Conservation (phyloP, 1,140 invertebrate genomes). For the Argopecten irradians region DNA sequence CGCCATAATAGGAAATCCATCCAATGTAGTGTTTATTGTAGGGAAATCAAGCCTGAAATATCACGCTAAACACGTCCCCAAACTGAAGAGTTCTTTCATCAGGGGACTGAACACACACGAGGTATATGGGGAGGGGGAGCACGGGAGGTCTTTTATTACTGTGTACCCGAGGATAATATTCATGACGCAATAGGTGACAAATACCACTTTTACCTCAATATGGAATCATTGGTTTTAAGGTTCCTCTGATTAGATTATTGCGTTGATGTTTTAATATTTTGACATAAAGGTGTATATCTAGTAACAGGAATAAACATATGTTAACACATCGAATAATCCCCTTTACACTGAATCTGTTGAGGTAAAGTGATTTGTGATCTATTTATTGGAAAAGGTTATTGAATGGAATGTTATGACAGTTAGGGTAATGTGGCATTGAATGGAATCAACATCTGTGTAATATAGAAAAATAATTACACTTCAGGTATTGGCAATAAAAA, state of each 20-base stretch:
- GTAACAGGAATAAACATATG: not conserved
- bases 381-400: not conserved
- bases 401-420: not conserved
- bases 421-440: not conserved
- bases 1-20: slow-evolving; percentile 10
- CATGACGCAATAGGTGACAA: slow-evolving; percentile 15
- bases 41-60: slow-evolving; percentile 4
- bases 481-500: slow-evolving; percentile 11
- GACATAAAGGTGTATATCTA: not conserved
- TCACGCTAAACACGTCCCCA: not conserved
- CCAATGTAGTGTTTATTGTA: not conserved
- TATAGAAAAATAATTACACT: slow-evolving; percentile 4
- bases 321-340: not conserved
- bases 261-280: not conserved
- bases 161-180: not conserved
- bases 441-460: not conserved
- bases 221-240: not conserved
- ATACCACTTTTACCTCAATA: not conserved
- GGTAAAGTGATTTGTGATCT: slow-evolving; percentile 11
- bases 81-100: slow-evolving; percentile 5
- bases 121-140: not conserved
- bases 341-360: not conserved
- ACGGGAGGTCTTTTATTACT: not conserved
- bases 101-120: slow-evolving; percentile 5
- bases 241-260: not conserved